Evolutionary conservation across 2,113 vertebrate species (phyloP), one percentile per base, ranked within the genome.

Genomic region (Sarotherodon lohbergeri): DNA sequence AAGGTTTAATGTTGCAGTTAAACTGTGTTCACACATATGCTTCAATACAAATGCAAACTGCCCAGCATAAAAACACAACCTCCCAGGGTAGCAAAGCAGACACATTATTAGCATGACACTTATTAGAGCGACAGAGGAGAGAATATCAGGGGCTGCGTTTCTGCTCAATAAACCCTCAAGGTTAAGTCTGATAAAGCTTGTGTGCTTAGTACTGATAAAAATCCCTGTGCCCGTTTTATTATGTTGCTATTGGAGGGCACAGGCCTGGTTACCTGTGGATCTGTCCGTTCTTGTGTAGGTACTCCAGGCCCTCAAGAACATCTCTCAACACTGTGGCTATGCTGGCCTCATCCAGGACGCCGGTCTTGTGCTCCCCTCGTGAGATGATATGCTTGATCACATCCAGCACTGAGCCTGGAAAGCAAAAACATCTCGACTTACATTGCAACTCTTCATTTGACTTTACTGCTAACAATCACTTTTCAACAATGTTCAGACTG

Each of bases 301-400:
- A 99, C 87, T 99, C 98, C 89, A 99, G 90, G 2, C 98, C 98
- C 41, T 99, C 98, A 12, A 99, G 94, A 71, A 99, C 98, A 78
- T 99, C 98, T 89, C 96, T 98, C 68, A 99, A 95, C 88, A 99
- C 97, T 0, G 98, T 99, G 84, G 98, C 98, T 92, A 99, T 99
- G 91, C 97, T 97, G 3, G 98, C 57, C 83, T 99, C 98, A 87
- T 99, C 98, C 88, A 99, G 95, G 88, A 99, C 98, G 41, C 98
- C 98, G 1, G 94, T 97, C 95, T 97, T 99, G 95, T 99, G 98
- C 13, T 99, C 98, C 7, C 98, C 98, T 84, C 98, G 98, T 10
- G 98, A 98, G 95, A 99, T 97, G n/a, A 99, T 98, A 85, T 99
- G 97, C 90, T 99, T 99, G 94, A 99, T 99, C 88, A 99, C 98